Base-by-base conservation (phyloP, 1,140 invertebrate genomes). In the Tyrophagus putrescentiae region DNA sequence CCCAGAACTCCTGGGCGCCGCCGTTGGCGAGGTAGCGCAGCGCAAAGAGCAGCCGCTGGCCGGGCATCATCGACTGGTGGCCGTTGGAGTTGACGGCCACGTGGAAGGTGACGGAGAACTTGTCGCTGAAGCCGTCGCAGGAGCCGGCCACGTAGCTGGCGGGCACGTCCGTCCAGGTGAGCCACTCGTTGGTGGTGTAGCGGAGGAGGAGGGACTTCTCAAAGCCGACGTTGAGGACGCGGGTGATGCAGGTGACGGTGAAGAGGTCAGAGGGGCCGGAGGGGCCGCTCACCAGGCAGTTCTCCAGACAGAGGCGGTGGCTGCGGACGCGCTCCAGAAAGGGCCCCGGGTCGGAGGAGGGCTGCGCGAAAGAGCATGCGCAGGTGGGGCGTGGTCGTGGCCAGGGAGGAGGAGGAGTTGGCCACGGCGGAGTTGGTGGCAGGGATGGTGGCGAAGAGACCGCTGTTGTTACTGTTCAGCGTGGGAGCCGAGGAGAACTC, bases 111-210 rank as follows among this genome's bases (percentile, higher is more conserved):
- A 94, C 95, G 62, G 83, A 83, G 69, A 80, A 80, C 41, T 73
- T 70, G 70, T 97, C 92, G 13, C 88, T 90, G 64, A 88, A 86
- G 1, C 89, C 89, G 67, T 95, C 90, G 72, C 87, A 90, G 0
- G 89, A 92, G 65, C 86, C 84, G 36, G 80, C 76, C 32, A 92
- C 81, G 70, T 95, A 95, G 4, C 76, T 81, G 0, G 87, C 76
- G 4, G 65, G 66, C 33, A 89, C 73, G 65, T 97, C 91, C 29
- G 80, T 79, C 70, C 79, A 87, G 29, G 81, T 85, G 59, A 77
- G 76, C 92, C 91, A 97, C 23, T 79, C 78, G 70, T 94, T 86
- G 64, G 84, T 76, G 0, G 84, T 84, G 70, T 91, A 93, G 42
- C 91, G 78, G 39, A 94, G 78, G 65, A 84, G 80, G 13, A 95